These are phyloP conservation scores for Podilymbus podiceps DNA, from an alignment of 2,113 vertebrate species.

Conservation along the genomic window DNA sequence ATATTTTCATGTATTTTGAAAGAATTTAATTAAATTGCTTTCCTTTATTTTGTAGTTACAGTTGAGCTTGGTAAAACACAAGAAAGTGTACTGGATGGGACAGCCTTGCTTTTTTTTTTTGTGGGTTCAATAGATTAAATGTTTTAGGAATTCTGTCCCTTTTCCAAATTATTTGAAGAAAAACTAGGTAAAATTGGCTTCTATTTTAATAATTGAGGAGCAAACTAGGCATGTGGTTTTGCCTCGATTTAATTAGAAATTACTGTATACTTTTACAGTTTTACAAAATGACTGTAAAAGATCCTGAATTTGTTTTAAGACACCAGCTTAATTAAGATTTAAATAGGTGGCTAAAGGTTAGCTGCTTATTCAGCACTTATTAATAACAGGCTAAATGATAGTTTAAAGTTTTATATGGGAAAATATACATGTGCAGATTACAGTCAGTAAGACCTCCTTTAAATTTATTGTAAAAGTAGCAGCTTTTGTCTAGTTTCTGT, in stretches of 20 bases:
- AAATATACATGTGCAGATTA: background rate
- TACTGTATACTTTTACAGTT: background rate
- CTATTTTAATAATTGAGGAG: background rate
- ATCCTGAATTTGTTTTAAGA: background rate
- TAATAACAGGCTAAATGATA: background rate
- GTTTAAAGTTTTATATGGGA: background rate
- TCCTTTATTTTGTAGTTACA: background rate
- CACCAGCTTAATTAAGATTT: background rate
- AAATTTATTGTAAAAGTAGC: background rate
- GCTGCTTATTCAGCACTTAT: conserved; percentile 9
- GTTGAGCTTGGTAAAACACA: background rate
- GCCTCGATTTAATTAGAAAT: background rate
- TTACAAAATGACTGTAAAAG: background rate
- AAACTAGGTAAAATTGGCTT: background rate
- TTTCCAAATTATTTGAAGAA: background rate
- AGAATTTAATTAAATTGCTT: background rate
- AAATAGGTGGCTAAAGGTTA: conserved; percentile 25
- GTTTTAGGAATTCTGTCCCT: background rate
- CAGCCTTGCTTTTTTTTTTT: background rate
- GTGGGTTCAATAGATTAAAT: background rate
- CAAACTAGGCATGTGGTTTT: background rate
- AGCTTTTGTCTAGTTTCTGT: background rate
- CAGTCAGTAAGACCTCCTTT: background rate
- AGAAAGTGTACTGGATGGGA: background rate
- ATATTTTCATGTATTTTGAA: background rate